Percentiles rank a stretch among this genome's conserved stretches.
phyloP scores from a whole-genome alignment of 2,797 vertebrate genomes.

The Leptodactylus fallax region DNA sequence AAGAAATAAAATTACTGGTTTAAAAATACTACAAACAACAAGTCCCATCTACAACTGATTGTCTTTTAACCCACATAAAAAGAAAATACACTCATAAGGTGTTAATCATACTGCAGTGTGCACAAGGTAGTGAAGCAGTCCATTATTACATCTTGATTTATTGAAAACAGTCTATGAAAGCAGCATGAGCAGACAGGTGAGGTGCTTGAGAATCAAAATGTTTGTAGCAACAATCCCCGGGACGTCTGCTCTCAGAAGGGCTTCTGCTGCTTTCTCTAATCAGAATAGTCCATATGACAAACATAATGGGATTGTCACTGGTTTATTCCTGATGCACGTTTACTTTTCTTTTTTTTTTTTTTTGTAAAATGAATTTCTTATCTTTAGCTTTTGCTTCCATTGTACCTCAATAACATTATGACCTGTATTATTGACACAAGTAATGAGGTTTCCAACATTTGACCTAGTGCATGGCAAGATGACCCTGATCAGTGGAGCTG shows the following conservation, averaged over 20 bases:
- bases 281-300: constrained; percentile 16
- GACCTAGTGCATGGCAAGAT: neutral
- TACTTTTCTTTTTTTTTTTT: neutral
- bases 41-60: neutral
- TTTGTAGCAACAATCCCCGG: constrained; percentile 36
- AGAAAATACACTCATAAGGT: neutral
- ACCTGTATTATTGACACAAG: neutral
- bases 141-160: constrained; percentile 31
- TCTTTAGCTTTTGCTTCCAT: neutral
- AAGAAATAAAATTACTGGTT: neutral
- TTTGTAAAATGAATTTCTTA: neutral
- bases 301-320: neutral
- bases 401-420: neutral
- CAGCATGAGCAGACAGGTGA: constrained; percentile 26
- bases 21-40: neutral
- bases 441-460: neutral
- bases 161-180: constrained; percentile 31
- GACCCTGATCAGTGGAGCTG: constrained; percentile 6
- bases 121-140: neutral
- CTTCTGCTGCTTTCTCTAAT: neutral
- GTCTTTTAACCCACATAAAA: neutral
- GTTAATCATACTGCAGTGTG: constrained; percentile 25
- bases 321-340: neutral
- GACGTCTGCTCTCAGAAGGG: neutral
- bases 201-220: constrained; percentile 34